A percentile compares a stretch with the other conserved stretches of the same genome.
These are phyloP conservation scores for Julus scanicus DNA, from an alignment of 2,888 invertebrate genomes.

Conservation along the genomic window DNA sequence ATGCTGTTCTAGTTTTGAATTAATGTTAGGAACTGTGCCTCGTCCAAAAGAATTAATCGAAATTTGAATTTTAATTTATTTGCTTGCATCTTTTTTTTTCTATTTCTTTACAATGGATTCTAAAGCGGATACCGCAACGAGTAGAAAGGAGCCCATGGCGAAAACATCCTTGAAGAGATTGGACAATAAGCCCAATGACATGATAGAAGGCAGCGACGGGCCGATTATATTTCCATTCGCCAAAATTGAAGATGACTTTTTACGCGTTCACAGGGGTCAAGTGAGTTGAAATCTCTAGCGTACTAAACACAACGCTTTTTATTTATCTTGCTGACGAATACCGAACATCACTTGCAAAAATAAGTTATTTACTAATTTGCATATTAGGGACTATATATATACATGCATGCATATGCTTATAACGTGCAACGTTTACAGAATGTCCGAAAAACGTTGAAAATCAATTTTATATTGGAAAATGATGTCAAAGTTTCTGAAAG, in stretches of 20 bases:
- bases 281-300: neutral
- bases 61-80: conserved; percentile 53
- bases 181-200: neutral
- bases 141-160: neutral
- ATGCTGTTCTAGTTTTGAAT: neutral
- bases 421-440: too few species aligned
- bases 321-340: too few species aligned
- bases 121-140: neutral
- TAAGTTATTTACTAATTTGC: too few species aligned
- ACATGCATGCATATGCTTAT: too few species aligned
- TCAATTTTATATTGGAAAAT: too few species aligned
- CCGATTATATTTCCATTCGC: conserved; percentile 9
- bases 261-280: neutral
- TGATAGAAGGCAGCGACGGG: neutral
- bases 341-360: too few species aligned
- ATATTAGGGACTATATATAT: too few species aligned
- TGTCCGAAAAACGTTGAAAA: too few species aligned
- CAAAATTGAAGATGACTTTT: neutral
- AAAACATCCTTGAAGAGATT: neutral
- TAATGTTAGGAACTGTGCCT: conserved; percentile 55
- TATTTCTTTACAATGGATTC: neutral
- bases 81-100: neutral
- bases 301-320: neutral
- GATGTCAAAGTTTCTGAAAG: too few species aligned
- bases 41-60: conserved; percentile 55